phyloP scores from a whole-genome alignment of 2,888 invertebrate species.

The Pyrgus malvae region DNA sequence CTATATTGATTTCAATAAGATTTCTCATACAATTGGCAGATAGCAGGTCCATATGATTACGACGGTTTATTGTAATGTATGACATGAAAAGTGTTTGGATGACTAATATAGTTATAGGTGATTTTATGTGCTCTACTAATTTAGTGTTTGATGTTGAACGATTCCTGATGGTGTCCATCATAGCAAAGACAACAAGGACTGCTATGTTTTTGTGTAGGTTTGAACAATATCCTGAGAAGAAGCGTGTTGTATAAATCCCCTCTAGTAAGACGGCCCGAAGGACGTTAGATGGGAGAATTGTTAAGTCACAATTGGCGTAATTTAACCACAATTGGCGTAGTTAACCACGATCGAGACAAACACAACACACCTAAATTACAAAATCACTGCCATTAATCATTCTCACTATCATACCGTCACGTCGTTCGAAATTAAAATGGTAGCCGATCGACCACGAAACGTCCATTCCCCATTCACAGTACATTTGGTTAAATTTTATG shows the following conservation, averaged over 20 bases:
- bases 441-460: slow-evolving; percentile 32
- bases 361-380: slow-evolving; percentile 70
- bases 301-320: slow-evolving; percentile 27
- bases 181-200: background rate
- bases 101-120: slow-evolving; percentile 11
- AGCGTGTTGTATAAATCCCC: slow-evolving; percentile 29
- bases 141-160: background rate
- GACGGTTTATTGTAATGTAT: slow-evolving; percentile 13
- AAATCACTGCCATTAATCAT: slow-evolving; percentile 52
- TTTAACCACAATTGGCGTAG: slow-evolving; percentile 30
- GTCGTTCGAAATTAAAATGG: slow-evolving; percentile 20
- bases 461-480: slow-evolving; percentile 44
- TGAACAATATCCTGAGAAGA: slow-evolving; percentile 12
- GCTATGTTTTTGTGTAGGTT: background rate
- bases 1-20: background rate
- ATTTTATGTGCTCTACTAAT: slow-evolving; percentile 13
- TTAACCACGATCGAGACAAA: slow-evolving; percentile 52
- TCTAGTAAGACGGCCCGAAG: background rate
- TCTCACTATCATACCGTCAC: slow-evolving; percentile 33
- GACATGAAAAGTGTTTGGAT: slow-evolving; percentile 32
- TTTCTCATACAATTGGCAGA: background rate
- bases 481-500: slow-evolving; percentile 51
- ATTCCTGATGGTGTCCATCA: background rate
- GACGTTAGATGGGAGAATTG: background rate
- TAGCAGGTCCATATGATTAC: slow-evolving; percentile 28